Evolutionary conservation across 1,140 invertebrate species (phyloP).

Genomic region (Vollenhovia emeryi): DNA sequence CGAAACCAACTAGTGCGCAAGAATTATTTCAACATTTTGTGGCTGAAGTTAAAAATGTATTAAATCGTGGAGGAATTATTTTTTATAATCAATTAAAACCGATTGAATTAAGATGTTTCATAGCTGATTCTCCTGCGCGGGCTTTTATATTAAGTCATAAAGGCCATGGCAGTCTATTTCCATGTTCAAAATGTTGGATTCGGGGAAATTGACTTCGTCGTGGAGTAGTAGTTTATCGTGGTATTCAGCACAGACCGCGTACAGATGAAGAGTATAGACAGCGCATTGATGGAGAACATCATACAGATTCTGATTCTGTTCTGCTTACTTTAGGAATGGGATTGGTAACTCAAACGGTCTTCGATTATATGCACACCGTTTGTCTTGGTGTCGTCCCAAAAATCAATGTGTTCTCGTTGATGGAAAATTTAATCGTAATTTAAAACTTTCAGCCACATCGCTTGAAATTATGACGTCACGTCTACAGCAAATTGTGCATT

Average conservation of each 20-base stretch:
- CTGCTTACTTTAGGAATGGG: neutral
- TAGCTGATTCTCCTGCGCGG: neutral
- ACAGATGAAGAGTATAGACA: neutral
- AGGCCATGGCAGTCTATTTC: neutral
- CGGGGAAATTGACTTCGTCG: neutral
- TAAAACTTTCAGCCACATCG: constrained; percentile 10
- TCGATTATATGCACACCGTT: neutral
- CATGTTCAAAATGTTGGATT: constrained; percentile 9
- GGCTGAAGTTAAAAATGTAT: neutral
- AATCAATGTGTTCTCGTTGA: constrained; percentile 15
- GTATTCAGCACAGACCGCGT: neutral
- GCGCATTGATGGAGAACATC: neutral
- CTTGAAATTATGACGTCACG: neutral
- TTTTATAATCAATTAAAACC: neutral
- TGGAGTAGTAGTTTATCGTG: constrained; percentile 9
- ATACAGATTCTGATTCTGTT: neutral
- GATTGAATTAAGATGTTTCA: neutral
- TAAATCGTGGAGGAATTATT: neutral
- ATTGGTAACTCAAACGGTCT: constrained; percentile 3
- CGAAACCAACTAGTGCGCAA: neutral
- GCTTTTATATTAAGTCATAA: neutral
- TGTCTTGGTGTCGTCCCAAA: neutral
- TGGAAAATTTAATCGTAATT: constrained; percentile 1
- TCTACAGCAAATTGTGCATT: neutral
- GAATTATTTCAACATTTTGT: constrained; percentile 5